A percentile compares a stretch with the other conserved stretches of the same genome.
Conservation (phyloP, 2,113 vertebrate genomes). For the Chaetorhynchus papuensis region DNA sequence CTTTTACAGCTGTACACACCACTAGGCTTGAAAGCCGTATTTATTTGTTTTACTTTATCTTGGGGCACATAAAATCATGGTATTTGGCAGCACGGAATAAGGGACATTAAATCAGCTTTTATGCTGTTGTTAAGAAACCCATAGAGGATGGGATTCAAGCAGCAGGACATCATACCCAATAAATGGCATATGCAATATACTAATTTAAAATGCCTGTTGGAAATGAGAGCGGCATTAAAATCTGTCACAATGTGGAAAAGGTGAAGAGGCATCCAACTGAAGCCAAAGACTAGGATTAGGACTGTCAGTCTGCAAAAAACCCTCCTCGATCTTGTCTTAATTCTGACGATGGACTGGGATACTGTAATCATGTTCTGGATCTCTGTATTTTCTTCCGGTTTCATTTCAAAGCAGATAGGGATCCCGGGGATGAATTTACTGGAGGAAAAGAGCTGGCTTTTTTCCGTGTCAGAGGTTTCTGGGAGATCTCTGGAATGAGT, state of each 20-base stretch:
- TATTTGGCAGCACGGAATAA: slow-evolving; percentile 74
- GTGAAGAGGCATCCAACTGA: slow-evolving; percentile 85
- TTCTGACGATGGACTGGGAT: slow-evolving; percentile 68
- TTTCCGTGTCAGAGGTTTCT: slow-evolving; percentile 59
- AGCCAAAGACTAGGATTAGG: slow-evolving; percentile 78
- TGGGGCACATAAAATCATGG: slow-evolving; percentile 49
- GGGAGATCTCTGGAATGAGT: slow-evolving; percentile 29
- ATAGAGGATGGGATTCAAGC: slow-evolving; percentile 82
- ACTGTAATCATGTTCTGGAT: slow-evolving; percentile 54
- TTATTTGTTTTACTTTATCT: slow-evolving; percentile 7
- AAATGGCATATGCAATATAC: slow-evolving; percentile 84
- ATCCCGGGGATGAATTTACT: slow-evolving; percentile 73
- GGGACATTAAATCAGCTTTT: slow-evolving; percentile 79
- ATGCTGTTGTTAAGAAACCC: slow-evolving; percentile 85
- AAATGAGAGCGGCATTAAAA: slow-evolving; percentile 81
- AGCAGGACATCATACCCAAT: slow-evolving; percentile 83
- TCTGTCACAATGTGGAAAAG: slow-evolving; percentile 83
- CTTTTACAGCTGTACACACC: background rate
- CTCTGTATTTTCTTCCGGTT: slow-evolving; percentile 73
- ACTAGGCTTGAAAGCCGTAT: background rate
- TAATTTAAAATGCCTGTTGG: slow-evolving; percentile 83
- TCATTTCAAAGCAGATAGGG: slow-evolving; percentile 80
- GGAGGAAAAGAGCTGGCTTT: slow-evolving; percentile 68
- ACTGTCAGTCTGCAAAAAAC: slow-evolving; percentile 79
- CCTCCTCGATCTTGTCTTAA: slow-evolving; percentile 74